Base-by-base conservation (phyloP, 2,113 vertebrate species). In the Agapornis roseicollis region DNA sequence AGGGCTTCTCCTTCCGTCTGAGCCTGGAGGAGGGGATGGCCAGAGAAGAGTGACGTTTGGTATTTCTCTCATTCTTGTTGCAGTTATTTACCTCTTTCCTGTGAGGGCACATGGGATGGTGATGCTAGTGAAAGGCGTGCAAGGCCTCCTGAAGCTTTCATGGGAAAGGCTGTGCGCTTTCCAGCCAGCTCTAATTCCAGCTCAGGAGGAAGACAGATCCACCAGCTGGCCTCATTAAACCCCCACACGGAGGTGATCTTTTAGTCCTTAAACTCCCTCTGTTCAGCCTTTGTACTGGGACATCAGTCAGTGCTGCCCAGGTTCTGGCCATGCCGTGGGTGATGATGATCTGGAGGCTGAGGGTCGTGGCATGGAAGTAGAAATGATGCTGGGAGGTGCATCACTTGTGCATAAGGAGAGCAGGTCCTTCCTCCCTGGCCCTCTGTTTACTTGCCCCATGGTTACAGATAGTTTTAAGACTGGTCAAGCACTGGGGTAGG, bases 211-310 rank as follows among this genome's bases (percentile, higher is more conserved):
- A 77, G 52, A 14, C n/a, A 49, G 11, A 44, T n/a, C 44, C 68
- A 24, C 22, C 83, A 69, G 41, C 37, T 79, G 35, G 31, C 17
- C 35, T 22, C 1, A 1, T 18, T 85, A 65, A 69, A 16, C 8
- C 33, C 65, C 47, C 56, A 11, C 6, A 24, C 16, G n/a, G 35
- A 66, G 8, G 25, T 17, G 33, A 82, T 33, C 52, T 85, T 55
- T 65, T 44, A 50, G 33, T 25, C 33, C 10, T 61, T 68, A 9
- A 60, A 29, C 29, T 64, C 50, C 13, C 50, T 46, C 17, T 69
- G 39, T 7, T 53, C 0, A 0, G 29, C 33, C 31, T 2, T 6
- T 52, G 12, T n/a, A 16, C 0, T 0, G 0, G 28, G 24, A 10
- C 61, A 76, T 19, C 39, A 55, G 53, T 11, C 49, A 53, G 35